Conservation (phyloP, 2,888 invertebrate genomes). For the Acheta domesticus region DNA sequence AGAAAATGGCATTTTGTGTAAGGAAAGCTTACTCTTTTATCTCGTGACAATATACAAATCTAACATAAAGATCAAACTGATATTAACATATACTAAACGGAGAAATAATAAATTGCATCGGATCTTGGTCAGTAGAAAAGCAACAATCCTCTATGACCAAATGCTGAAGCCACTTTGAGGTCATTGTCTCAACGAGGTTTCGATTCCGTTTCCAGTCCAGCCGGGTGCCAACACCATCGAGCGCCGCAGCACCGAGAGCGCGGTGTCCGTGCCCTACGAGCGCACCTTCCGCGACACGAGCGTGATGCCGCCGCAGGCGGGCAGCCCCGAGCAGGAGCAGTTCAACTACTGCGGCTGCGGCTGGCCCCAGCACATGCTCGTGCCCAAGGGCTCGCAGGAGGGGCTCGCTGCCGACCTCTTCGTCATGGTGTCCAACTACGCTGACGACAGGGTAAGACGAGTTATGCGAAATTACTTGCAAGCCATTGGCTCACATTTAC, state of each 20-base stretch:
- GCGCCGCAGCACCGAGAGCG: constrained; percentile 65
- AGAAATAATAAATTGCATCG: no score
- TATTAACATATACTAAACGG: no score
- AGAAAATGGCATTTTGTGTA: no score
- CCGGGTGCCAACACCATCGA: constrained; percentile 65
- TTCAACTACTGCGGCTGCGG: constrained; percentile 69
- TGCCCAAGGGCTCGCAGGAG: constrained; percentile 51
- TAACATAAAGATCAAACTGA: no score
- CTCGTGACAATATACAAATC: no score
- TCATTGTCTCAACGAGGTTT: no score
- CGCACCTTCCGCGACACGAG: constrained; percentile 73
- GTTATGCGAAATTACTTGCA: no score
- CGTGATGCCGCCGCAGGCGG: constrained; percentile 54
- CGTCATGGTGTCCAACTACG: constrained; percentile 42
- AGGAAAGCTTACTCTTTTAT: no score
- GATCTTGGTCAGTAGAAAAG: no score
- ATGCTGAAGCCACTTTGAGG: no score
- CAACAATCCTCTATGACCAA: no score
- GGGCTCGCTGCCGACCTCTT: constrained; percentile 43
- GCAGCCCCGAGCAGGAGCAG: constrained; percentile 48
- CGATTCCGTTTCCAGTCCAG: constrained; percentile 51
- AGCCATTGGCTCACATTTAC: no score
- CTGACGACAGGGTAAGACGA: constrained; percentile 43
- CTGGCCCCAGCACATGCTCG: constrained; percentile 59
- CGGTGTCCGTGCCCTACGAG: constrained; percentile 80